Evolutionary conservation across 2,113 vertebrate genomes (phyloP), one percentile per base, ranked within the genome.

Genomic region (Pangasianodon gigas): DNA sequence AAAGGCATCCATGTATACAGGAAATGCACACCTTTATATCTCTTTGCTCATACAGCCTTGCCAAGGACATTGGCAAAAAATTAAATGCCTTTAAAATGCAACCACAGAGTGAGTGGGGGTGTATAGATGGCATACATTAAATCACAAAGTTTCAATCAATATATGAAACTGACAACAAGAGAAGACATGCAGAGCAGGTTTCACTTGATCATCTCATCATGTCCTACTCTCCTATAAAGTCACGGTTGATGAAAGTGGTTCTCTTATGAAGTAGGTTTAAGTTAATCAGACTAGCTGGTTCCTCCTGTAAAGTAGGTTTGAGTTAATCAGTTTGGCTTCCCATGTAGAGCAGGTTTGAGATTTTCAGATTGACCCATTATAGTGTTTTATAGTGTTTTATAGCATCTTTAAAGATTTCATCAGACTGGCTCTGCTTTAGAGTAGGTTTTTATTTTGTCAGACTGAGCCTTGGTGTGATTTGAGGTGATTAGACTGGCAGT

Each of bases 1-100:
- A 58, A 92, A 80, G 60, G 85, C 74, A 52, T 86, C 62, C 62
- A 41, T 87, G 85, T 81, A 84, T 75, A 89, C 37, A 88, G 87
- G 26, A 91, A 75, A 90, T 65, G 79, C 88, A 91, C 65, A 91
- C 88, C 88, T 90, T 67, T 79, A 86, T 81, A 75, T 65, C 60
- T 48, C 60, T 84, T 56, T 88, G 84, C 79, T 90, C 44, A 74
- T 71, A 84, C 52, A 75, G 24, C 13, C 87, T 81, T 71, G 65
- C 74, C 90, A 91, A 88, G 84, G 77, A 74, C 67, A 60, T 60
- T 81, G 84, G 65, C 69, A 85, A 56, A 80, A 88, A 83, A 58
- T 83, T 62, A 89, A 71, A 80, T 46, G 52, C 80, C 51, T 87
- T 90, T 89, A 69, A 84, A 90, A 81, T 44, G 54, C 51, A 88